Evolutionary conservation across 2,888 invertebrate genomes (phyloP).

Genomic region (Eulithis testata): DNA sequence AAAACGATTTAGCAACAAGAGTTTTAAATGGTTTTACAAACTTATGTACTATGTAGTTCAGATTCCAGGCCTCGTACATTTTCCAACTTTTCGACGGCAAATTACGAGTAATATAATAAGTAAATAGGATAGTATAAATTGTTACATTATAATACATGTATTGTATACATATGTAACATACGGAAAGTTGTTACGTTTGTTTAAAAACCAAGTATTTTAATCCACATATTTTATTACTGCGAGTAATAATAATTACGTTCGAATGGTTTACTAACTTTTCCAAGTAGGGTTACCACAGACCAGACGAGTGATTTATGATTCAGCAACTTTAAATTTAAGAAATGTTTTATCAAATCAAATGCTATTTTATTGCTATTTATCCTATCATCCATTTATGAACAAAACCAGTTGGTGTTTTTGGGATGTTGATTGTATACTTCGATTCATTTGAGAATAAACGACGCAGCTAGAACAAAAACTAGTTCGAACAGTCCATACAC

Average conservation of each 20-base stretch:
- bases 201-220: slow-evolving; percentile 2
- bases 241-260: slow-evolving; percentile 18
- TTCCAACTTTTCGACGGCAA: too few species aligned
- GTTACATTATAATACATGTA: too few species aligned
- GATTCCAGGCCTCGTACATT: neutral
- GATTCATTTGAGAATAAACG: slow-evolving; percentile 39
- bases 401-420: slow-evolving; percentile 34
- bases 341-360: slow-evolving; percentile 40
- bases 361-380: slow-evolving; percentile 42
- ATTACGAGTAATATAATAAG: too few species aligned
- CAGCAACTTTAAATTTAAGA: slow-evolving; percentile 48
- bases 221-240: slow-evolving; percentile 6
- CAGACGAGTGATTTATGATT: slow-evolving; percentile 60
- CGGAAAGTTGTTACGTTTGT: neutral
- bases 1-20: slow-evolving; percentile 1
- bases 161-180: too few species aligned
- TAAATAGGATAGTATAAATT: too few species aligned
- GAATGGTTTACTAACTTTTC: slow-evolving; percentile 56
- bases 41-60: neutral
- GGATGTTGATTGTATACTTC: slow-evolving; percentile 29
- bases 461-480: slow-evolving; percentile 33
- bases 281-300: slow-evolving; percentile 58
- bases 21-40: neutral
- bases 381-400: slow-evolving; percentile 40
- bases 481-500: slow-evolving; percentile 48